These are phyloP conservation scores for Cotesia vestalis DNA, from an alignment of 1,140 invertebrate species.

Conservation along the genomic window DNA sequence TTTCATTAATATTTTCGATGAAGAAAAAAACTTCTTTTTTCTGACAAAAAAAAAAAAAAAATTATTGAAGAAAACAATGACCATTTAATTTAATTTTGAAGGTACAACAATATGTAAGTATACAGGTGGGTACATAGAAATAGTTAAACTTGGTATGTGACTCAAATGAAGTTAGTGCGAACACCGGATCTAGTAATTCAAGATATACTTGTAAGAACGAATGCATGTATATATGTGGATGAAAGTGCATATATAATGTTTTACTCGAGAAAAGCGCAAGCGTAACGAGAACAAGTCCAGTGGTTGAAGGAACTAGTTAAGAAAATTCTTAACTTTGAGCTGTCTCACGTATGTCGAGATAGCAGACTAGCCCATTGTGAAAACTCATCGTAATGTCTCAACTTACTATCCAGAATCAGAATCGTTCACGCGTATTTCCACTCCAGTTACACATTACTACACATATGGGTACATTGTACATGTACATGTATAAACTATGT, in stretches of 20 bases:
- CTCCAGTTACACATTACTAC: background rate
- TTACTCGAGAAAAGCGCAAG: conserved; percentile 18
- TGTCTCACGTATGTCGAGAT: conserved; percentile 27
- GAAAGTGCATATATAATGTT: background rate
- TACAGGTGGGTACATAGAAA: background rate
- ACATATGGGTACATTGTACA: background rate
- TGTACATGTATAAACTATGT: background rate
- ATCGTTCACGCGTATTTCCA: background rate
- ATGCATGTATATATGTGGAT: background rate
- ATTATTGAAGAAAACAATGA: too few relatives aligned
- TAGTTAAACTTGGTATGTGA: background rate
- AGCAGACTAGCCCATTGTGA: background rate
- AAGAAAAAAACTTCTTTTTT: too few relatives aligned
- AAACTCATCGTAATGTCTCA: conserved; percentile 7
- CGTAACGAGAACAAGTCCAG: conserved; percentile 37
- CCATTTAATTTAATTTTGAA: too few relatives aligned
- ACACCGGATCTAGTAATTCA: background rate
- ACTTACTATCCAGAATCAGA: conserved; percentile 6
- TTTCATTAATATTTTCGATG: too few relatives aligned
- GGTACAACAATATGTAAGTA: background rate
- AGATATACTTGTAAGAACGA: background rate
- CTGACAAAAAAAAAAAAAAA: too few relatives aligned
- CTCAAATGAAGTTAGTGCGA: background rate
- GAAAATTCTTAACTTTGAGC: conserved; percentile 51
- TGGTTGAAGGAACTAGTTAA: conserved; percentile 54